These are phyloP conservation scores for Marronus borbonicus DNA, from an alignment of 2,888 invertebrate genomes.

Conservation along the genomic window DNA sequence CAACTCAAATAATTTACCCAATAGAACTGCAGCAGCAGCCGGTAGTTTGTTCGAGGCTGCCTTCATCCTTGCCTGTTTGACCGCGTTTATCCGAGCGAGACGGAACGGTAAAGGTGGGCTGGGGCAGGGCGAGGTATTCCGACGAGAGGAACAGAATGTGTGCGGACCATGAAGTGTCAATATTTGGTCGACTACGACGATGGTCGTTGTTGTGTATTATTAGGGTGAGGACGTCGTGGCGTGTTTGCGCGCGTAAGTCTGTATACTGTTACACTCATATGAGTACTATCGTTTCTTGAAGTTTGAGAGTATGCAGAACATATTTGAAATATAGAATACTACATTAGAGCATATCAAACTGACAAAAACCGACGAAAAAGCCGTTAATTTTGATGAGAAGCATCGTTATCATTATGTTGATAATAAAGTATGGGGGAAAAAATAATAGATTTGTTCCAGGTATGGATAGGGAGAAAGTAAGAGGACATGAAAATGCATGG, in stretches of 20 bases:
- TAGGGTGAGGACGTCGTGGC: not conserved
- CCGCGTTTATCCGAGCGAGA: constrained; percentile 23
- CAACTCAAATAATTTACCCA: constrained; percentile 72
- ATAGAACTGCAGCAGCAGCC: constrained; percentile 68
- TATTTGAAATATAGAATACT: no score
- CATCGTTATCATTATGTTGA: no score
- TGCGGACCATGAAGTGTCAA: constrained; percentile 69
- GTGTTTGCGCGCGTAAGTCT: not conserved
- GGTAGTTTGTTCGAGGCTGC: constrained; percentile 67
- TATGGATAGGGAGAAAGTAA: no score
- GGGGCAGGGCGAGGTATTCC: constrained; percentile 47
- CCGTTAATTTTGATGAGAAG: no score
- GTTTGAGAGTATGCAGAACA: no score
- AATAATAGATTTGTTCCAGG: no score
- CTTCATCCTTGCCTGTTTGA: constrained; percentile 52
- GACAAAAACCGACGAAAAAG: no score
- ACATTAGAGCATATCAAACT: no score
- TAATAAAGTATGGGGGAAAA: no score
- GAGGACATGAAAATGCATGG: no score
- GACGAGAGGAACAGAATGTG: constrained; percentile 61
- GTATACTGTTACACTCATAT: not conserved
- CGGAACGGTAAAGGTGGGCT: constrained; percentile 19
- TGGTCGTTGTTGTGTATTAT: constrained; percentile 52
- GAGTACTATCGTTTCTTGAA: no score
- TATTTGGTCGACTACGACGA: constrained; percentile 66